These are phyloP conservation scores for Neocloeon triangulifer DNA, from an alignment of 1,140 invertebrate species.

Conservation along the genomic window DNA sequence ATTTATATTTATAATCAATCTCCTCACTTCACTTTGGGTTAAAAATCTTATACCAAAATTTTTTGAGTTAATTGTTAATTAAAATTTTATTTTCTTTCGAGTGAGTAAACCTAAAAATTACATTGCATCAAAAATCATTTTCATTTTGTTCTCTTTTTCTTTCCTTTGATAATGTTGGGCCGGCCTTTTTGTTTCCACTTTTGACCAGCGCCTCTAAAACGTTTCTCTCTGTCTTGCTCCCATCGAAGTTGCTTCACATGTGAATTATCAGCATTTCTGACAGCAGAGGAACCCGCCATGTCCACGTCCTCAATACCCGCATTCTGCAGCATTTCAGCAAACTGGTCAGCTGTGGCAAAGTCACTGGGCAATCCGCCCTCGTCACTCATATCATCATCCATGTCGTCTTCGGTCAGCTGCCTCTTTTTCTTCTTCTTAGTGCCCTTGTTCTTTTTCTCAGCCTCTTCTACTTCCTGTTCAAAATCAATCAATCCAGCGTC, in stretches of 20 bases:
- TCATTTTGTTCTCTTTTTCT: too few species aligned
- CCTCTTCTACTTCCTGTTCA: conserved; percentile 10
- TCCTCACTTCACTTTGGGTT: too few species aligned
- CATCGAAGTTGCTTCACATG: background rate
- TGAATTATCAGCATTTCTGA: background rate
- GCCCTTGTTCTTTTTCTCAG: too few species aligned
- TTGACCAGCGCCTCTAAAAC: background rate
- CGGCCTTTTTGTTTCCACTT: too few species aligned
- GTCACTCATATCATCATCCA: conserved; percentile 12
- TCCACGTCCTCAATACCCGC: background rate
- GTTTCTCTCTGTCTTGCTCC: conserved; percentile 1
- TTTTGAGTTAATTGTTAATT: too few species aligned
- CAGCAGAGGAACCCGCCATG: background rate
- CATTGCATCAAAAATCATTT: too few species aligned
- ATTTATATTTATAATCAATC: too few species aligned
- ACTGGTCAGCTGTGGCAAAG: conserved; percentile 12
- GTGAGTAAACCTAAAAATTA: too few species aligned
- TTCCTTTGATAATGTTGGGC: too few species aligned
- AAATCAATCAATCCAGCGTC: conserved; percentile 15
- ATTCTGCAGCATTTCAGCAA: conserved; percentile 6
- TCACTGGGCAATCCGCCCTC: conserved; percentile 6
- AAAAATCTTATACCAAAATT: too few species aligned
- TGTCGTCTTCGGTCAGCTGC: conserved; percentile 15
- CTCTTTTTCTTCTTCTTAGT: conserved; percentile 11
- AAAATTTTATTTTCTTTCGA: too few species aligned